These are phyloP conservation scores for Ceyx margarethae DNA, from an alignment of 2,113 vertebrate genomes.

Conservation along the genomic window DNA sequence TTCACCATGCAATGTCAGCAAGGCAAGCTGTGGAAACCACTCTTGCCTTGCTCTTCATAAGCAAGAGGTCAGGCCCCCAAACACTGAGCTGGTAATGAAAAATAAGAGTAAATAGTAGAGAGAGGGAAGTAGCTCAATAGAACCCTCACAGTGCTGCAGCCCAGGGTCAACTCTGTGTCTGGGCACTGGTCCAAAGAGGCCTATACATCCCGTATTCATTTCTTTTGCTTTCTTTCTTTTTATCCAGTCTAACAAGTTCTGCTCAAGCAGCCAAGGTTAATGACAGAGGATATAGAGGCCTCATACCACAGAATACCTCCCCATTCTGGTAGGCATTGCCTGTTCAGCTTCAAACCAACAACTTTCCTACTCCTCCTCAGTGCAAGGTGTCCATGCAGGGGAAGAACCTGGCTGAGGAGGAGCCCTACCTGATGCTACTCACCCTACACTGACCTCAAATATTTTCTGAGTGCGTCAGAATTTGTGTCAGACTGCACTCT, in stretches of 20 bases:
- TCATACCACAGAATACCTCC: neutral
- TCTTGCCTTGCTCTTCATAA: neutral
- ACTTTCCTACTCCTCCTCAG: neutral
- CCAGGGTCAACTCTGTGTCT: neutral
- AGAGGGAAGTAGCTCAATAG: neutral
- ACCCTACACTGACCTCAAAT: neutral
- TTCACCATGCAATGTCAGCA: neutral
- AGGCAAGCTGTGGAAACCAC: neutral
- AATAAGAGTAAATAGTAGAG: fast-evolving
- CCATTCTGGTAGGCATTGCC: neutral
- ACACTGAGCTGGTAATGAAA: neutral
- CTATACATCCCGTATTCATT: neutral
- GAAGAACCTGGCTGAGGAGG: neutral
- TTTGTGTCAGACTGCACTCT: neutral
- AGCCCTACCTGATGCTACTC: neutral
- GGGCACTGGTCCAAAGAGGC: neutral
- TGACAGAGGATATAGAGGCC: neutral
- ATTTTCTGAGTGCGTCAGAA: neutral
- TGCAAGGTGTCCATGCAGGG: neutral
- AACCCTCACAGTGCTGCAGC: neutral
- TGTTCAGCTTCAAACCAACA: neutral
- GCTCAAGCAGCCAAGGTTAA: neutral
- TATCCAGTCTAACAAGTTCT: neutral
- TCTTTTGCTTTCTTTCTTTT: neutral
- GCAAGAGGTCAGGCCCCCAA: neutral